Conservation (phyloP, 2,797 vertebrate genomes). For the Aselliscus stoliczkanus region DNA sequence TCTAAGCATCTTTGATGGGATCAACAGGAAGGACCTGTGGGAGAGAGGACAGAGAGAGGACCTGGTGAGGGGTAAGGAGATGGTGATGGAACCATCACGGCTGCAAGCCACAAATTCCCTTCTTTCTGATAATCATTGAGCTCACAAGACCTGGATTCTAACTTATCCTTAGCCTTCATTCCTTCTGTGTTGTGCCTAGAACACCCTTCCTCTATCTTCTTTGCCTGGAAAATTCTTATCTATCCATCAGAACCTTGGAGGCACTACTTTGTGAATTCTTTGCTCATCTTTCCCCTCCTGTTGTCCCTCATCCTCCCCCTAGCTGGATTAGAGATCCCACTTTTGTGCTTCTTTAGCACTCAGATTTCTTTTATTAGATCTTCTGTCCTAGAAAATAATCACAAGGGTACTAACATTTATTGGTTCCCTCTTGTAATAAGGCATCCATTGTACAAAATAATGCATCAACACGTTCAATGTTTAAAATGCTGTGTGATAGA, state of each 20-base stretch:
- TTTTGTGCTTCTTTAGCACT: neutral
- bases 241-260: neutral
- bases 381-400: neutral
- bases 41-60: constrained; percentile 44
- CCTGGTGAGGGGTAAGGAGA: constrained; percentile 45
- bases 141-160: neutral
- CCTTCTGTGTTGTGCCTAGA: neutral
- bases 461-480: neutral
- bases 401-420: neutral
- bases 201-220: neutral
- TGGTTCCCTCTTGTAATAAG: neutral
- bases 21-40: constrained; percentile 64
- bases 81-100: fast-evolving
- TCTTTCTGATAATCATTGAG: fast-evolving
- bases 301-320: neutral
- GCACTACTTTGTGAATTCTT: neutral
- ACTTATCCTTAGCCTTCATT: neutral
- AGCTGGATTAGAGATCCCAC: neutral
- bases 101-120: neutral
- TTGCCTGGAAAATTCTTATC: neutral
- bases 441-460: no score
- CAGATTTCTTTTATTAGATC: neutral
- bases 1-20: constrained; percentile 39
- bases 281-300: neutral
- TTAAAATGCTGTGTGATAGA: neutral